Evolutionary conservation across 2,113 vertebrate species (phyloP).

Genomic region (Arothron firmamentum): DNA sequence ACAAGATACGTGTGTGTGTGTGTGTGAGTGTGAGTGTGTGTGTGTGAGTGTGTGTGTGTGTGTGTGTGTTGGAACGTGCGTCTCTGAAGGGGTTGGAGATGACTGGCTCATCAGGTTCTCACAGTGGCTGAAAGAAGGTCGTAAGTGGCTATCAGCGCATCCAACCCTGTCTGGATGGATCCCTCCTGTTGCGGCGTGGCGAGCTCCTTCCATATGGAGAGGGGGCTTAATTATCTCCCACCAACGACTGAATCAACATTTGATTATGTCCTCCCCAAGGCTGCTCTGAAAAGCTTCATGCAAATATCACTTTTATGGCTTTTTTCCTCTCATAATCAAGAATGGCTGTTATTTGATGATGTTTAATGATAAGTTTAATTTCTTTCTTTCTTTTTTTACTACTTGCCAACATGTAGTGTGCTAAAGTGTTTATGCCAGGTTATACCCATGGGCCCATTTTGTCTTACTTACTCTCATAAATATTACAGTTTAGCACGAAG

Average conservation of each 20-base stretch:
- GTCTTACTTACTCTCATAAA: too few species aligned
- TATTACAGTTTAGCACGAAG: too few species aligned
- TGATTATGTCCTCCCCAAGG: constrained; percentile 72
- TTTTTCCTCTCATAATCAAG: constrained; percentile 70
- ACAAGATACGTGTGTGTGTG: constrained; percentile 23
- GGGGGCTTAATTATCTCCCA: constrained; percentile 73
- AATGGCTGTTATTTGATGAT: constrained; percentile 65
- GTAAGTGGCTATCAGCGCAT: constrained; percentile 75
- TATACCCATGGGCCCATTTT: too few species aligned
- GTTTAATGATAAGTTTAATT: constrained; percentile 64
- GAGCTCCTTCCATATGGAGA: constrained; percentile 69
- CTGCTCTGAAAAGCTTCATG: constrained; percentile 62
- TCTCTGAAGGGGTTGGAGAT: constrained; percentile 44
- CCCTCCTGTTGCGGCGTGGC: constrained; percentile 59
- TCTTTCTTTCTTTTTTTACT: constrained; percentile 40
- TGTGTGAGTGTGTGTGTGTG: constrained; percentile 17
- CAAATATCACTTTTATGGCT: constrained; percentile 59
- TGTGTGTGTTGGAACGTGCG: constrained; percentile 3
- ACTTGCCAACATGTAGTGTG: too few species aligned
- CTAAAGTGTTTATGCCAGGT: too few species aligned
- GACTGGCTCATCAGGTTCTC: constrained; percentile 71
- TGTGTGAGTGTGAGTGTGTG: constrained; percentile 20
- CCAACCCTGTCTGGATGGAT: constrained; percentile 68
- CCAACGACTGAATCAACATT: constrained; percentile 77
- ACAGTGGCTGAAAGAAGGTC: constrained; percentile 68